phyloP scores from a whole-genome alignment of 2,797 vertebrate genomes.

The Pempheris klunzingeri region DNA sequence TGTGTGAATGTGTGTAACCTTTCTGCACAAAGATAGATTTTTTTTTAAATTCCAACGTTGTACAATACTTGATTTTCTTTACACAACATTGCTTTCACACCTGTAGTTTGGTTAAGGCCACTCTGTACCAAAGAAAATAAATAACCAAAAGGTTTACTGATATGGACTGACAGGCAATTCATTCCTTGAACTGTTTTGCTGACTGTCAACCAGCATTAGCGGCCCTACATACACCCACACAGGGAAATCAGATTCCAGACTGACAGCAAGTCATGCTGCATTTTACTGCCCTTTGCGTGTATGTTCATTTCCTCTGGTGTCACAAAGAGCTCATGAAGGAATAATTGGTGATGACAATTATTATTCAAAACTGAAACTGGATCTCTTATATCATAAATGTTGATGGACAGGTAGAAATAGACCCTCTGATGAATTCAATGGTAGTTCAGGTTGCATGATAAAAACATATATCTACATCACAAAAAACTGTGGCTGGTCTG shows the following conservation, averaged over 20 bases:
- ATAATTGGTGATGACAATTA: background rate
- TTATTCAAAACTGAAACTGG: background rate
- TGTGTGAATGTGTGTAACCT: background rate
- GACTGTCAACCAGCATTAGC: background rate
- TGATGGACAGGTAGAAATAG: background rate
- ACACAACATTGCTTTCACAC: too few relatives aligned
- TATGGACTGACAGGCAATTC: background rate
- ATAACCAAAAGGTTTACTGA: too few relatives aligned
- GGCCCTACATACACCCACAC: background rate
- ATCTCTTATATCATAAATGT: background rate
- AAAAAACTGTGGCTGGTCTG: too few relatives aligned
- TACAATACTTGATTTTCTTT: background rate
- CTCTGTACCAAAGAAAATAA: too few relatives aligned
- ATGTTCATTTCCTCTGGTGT: too few relatives aligned
- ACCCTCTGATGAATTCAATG: too few relatives aligned
- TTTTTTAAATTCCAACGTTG: background rate
- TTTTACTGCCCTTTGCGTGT: too few relatives aligned
- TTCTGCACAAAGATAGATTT: background rate
- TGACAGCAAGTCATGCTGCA: background rate
- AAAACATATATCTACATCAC: too few relatives aligned
- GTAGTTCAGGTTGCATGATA: too few relatives aligned
- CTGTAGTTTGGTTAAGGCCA: too few relatives aligned
- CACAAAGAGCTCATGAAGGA: background rate
- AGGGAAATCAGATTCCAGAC: background rate
- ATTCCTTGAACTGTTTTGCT: background rate